Percentiles rank a stretch among this genome's conserved stretches.
Evolutionary conservation across 2,797 vertebrate genomes (phyloP).

Genomic region (Alcedo quadribrachys): DNA sequence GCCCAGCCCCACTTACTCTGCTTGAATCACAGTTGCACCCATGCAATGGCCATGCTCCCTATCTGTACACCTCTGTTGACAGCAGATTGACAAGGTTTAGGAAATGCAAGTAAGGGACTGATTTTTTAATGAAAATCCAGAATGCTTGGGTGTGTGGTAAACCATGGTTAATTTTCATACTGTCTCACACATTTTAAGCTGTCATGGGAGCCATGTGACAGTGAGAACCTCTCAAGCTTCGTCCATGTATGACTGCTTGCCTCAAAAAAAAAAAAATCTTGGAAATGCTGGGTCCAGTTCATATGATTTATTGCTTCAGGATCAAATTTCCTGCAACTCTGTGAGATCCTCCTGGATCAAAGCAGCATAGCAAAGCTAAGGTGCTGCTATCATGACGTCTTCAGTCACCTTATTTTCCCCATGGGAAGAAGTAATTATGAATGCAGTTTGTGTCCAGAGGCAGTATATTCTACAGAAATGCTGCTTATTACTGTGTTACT

Average conservation of each 20-base stretch:
- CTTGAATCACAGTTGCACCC: background rate
- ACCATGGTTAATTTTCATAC: background rate
- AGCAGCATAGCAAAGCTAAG: conserved; percentile 7
- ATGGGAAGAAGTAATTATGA: background rate
- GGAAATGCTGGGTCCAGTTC: background rate
- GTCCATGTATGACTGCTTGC: background rate
- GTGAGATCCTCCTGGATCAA: conserved; percentile 34
- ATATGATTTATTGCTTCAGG: background rate
- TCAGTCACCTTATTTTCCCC: background rate
- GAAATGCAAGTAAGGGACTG: background rate
- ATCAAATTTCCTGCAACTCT: background rate
- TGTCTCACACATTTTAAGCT: background rate
- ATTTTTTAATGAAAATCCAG: background rate
- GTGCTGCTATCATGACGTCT: background rate
- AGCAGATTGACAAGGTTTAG: background rate
- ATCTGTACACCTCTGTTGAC: background rate
- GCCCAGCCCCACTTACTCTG: background rate
- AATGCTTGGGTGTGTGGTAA: background rate
- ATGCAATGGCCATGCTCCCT: background rate
- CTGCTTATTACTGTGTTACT: conserved; percentile 5
- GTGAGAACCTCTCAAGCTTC: background rate
- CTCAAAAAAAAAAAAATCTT: background rate
- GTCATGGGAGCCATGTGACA: background rate
- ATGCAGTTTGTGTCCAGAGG: conserved; percentile 34
- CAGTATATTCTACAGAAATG: conserved; percentile 21